Evolutionary conservation across 2,797 vertebrate genomes (phyloP).

Genomic region (Myotis vivesi): DNA sequence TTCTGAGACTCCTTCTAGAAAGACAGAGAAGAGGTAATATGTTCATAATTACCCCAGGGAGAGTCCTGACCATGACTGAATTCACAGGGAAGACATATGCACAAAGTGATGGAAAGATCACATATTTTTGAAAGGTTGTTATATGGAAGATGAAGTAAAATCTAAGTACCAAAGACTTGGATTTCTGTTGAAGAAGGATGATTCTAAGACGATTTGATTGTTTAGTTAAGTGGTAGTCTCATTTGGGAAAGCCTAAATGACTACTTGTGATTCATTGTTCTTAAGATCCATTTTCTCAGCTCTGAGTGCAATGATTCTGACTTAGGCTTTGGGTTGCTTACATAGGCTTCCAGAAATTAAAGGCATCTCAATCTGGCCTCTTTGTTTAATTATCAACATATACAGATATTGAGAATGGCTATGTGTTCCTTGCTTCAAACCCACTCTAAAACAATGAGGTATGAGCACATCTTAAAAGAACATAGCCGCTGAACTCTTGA

Average conservation of each 20-base stretch:
- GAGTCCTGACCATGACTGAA: background rate
- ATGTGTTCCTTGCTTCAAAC: background rate
- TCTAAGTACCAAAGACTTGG: background rate
- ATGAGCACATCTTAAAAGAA: background rate
- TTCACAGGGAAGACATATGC: background rate
- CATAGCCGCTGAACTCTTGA: background rate
- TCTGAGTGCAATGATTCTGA: background rate
- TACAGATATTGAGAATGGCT: background rate
- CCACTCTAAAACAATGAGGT: background rate
- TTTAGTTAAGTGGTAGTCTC: background rate
- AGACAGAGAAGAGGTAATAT: background rate
- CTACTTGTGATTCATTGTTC: background rate
- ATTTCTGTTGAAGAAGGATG: background rate
- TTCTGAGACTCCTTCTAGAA: background rate
- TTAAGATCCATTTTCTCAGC: background rate
- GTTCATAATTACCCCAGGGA: background rate
- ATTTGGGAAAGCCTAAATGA: background rate
- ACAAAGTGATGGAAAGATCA: background rate
- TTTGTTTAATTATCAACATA: background rate
- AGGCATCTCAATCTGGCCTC: background rate
- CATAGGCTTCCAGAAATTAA: background rate
- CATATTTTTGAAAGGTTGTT: background rate
- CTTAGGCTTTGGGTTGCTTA: background rate
- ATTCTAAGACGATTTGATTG: background rate
- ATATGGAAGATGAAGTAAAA: background rate